Percentiles rank a stretch among this genome's conserved stretches.
phyloP scores from a whole-genome alignment of 92 coral and sea anemone genomes.

The Galaxea fascicularis region DNA sequence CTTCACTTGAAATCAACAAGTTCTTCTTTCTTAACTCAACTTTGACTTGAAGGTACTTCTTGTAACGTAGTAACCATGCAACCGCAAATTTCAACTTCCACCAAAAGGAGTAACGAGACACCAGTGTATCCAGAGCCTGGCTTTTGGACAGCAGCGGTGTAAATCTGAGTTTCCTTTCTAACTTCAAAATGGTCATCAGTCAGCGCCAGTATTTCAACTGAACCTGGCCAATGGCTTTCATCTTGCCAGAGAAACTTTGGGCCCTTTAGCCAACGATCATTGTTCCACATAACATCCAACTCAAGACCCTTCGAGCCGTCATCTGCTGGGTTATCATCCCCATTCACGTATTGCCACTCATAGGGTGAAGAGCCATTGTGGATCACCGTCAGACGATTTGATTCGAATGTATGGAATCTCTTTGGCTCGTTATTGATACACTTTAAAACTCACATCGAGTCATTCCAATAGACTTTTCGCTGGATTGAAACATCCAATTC shows the following conservation, averaged over 20 bases:
- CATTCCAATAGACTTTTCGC: constrained; percentile 44
- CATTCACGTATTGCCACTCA: constrained; percentile 59
- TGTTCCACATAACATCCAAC: too few relatives aligned
- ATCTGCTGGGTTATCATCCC: constrained; percentile 67
- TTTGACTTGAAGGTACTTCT: constrained; percentile 37
- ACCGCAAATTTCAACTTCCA: constrained; percentile 49
- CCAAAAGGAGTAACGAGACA: constrained; percentile 13
- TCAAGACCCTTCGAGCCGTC: constrained; percentile 63
- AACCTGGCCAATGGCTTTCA: constrained; percentile 64
- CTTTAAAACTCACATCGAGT: constrained; percentile 60
- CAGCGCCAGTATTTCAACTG: constrained; percentile 34
- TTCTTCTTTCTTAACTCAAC: neutral
- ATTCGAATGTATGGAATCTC: constrained; percentile 66
- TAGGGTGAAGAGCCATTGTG: constrained; percentile 47
- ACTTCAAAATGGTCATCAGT: constrained; percentile 67
- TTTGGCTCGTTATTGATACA: constrained; percentile 53
- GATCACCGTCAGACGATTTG: constrained; percentile 67
- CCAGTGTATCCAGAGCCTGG: constrained; percentile 25
- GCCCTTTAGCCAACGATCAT: constrained; percentile 69
- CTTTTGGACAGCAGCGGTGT: constrained; percentile 28
- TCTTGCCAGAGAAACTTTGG: constrained; percentile 64
- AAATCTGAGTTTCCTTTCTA: constrained; percentile 65
- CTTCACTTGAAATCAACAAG: neutral
- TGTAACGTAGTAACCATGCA: constrained; percentile 49
- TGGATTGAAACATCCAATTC: constrained; percentile 43